Evolutionary conservation across 2,113 vertebrate genomes (phyloP).

Genomic region (Hippocampus comes): DNA sequence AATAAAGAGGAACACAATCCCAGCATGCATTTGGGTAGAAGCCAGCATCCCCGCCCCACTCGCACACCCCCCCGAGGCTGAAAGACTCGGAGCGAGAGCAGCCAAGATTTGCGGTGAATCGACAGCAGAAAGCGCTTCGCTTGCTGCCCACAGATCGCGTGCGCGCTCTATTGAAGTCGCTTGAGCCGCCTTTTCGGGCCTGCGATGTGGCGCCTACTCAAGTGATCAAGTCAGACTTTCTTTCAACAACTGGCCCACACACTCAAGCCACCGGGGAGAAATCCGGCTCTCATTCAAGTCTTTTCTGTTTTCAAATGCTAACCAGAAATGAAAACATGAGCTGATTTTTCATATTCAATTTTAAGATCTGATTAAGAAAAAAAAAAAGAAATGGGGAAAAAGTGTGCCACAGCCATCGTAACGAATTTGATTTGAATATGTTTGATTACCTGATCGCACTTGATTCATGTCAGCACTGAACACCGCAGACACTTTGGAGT

Average conservation of each 20-base stretch:
- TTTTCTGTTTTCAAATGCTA: too few relatives aligned
- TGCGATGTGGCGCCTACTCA: constrained; percentile 37
- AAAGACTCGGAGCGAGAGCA: constrained; percentile 53
- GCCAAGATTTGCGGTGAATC: constrained; percentile 58
- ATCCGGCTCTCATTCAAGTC: background rate
- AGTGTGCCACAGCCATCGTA: too few relatives aligned
- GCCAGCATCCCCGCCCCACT: constrained; percentile 41
- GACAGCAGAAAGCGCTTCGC: constrained; percentile 31
- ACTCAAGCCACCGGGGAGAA: constrained; percentile 38
- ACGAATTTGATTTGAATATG: too few relatives aligned
- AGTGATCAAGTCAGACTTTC: constrained; percentile 45
- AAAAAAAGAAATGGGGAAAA: too few relatives aligned
- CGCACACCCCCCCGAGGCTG: constrained; percentile 25
- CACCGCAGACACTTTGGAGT: too few relatives aligned
- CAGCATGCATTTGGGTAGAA: constrained; percentile 72
- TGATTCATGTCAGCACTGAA: too few relatives aligned
- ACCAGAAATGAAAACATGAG: too few relatives aligned
- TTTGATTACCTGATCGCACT: too few relatives aligned
- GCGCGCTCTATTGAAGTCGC: constrained; percentile 40
- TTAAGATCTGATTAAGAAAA: too few relatives aligned
- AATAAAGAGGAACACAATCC: constrained; percentile 78
- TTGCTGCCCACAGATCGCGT: constrained; percentile 37
- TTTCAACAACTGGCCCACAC: constrained; percentile 31
- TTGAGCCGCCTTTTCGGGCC: constrained; percentile 49
- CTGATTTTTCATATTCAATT: too few relatives aligned